These are phyloP conservation scores for Arctocebus calabarensis DNA, from an alignment of 2,797 vertebrate species.

Conservation along the genomic window DNA sequence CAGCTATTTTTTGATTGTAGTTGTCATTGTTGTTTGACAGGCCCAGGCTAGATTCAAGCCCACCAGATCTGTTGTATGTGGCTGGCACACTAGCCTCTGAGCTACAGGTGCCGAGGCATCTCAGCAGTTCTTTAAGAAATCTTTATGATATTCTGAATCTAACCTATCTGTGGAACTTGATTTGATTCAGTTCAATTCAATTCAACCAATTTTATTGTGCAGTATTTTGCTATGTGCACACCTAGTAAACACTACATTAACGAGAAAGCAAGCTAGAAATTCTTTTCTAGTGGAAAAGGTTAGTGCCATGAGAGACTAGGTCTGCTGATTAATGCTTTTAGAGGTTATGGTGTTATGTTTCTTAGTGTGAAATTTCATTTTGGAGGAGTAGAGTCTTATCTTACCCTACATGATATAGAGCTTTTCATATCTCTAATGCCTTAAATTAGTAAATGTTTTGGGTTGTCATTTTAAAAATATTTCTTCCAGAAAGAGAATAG, in stretches of 20 bases:
- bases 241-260: constrained; percentile 24
- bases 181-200: constrained; percentile 4
- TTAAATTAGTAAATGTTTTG: constrained; percentile 37
- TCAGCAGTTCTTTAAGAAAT: not conserved
- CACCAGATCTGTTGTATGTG: too few relatives aligned
- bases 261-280: constrained; percentile 21
- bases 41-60: too few relatives aligned
- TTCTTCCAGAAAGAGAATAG: constrained; percentile 11
- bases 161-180: not conserved
- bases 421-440: constrained; percentile 16
- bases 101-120: not conserved
- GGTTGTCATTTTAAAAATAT: not conserved
- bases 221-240: not conserved
- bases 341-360: constrained; percentile 19
- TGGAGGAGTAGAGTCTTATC: not conserved
- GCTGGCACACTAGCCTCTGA: too few relatives aligned
- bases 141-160: not conserved
- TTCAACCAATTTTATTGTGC: not conserved
- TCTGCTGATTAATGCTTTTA: constrained; percentile 44
- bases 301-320: not conserved
- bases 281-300: constrained; percentile 33
- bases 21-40: too few relatives aligned
- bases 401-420: not conserved
- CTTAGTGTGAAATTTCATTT: constrained; percentile 31
- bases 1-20: too few relatives aligned